Base-by-base conservation (phyloP, 2,113 vertebrate species). In the Damaliscus lunatus region DNA sequence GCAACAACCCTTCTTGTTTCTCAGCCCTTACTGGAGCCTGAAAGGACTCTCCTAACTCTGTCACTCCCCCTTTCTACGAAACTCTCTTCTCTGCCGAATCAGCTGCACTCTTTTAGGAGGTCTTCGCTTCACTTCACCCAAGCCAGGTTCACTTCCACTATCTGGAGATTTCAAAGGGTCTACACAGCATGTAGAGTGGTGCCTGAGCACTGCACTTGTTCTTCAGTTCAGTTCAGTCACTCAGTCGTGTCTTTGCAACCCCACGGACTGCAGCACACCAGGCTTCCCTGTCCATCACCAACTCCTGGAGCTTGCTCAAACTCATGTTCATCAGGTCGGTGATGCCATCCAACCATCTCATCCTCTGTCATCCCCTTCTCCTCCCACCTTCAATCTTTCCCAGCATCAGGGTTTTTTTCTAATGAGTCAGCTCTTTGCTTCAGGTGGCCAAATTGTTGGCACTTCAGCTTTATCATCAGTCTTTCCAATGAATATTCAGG, bases 121-220 rank as follows among this genome's bases (percentile, higher is more conserved):
- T 31, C 27, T 57, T 25, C 1, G 0, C 27, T 3, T 25, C 59
- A 6, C 13, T 96, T 74, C 12, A 81, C n/a, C 40, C 17, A n/a
- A 17, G 50, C 10, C 25, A 4, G 23, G 82, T n/a, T 17, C 36
- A 90, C 12, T 31, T 27, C 53, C 19, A 36, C 7, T 4, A 19
- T 25, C n/a, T 5, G 2, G 46, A 36, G 67, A 81, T 31, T 43
- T 64, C 77, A 27, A 52, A 27, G 74, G 23, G 9, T 23, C 82
- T 11, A 8, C 3, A 7, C 8, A 17, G 71, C 46, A 7, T 4
- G 4, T 7, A 48, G 3, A 1, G 27, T 5, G 17, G 11, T 10
- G 12, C 7, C 29, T 9, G 4, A 12, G 36, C n/a, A 5, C 36
- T 50, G 12, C 23, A 7, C 59, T 31, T 55, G 17, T 31, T 31